Base-by-base conservation (phyloP, 2,888 invertebrate genomes). In the Ophion costatus region DNA sequence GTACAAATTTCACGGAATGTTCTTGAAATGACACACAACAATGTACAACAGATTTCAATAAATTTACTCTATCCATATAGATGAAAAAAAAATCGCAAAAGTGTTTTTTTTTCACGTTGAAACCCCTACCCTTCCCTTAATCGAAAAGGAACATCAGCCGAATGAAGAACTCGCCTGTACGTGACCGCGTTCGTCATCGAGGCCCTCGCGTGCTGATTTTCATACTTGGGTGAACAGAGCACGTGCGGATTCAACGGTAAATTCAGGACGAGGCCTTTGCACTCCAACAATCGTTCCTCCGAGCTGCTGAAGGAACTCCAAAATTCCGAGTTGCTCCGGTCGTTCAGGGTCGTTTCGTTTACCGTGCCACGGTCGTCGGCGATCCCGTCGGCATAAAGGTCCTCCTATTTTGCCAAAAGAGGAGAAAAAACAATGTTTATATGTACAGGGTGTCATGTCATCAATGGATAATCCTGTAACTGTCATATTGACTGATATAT, bases 301-400 rank as follows among this genome's bases (percentile, higher is more conserved):
- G 97, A 97, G 92, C 96, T 96, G 22, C 97, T 97, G 94, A 97
- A 97, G 0, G 97, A 97, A 0, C 97, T 97, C 96, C 96, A 97
- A 94, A 96, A 97, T 92, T 97, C 97, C 0, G 97, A 97, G 94
- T 96, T 96, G 88, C 96, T 96, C 94, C 96, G 95, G 90, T 97
- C 97, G 88, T 96, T 95, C 7, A 95, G 91, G 0, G 95, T 95
- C 0, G 96, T 96, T 90, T 96, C 96, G 93, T 96, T 96, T 14
- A 96, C 93, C 2, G 94, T 94, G 0, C 95, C 95, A 90, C 95
- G 95, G 88, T 96, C 95, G 78, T 96, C 96, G 0, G 96, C 96
- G 89, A 95, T 95, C 3, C 95, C 96, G 88, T 96, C 96, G 11
- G 96, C 95, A 63, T 94, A 93, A 10, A 96, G 87, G 70, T 89